These are phyloP conservation scores for Ptychadena robeensis DNA, from an alignment of 2,797 vertebrate genomes.

Conservation along the genomic window DNA sequence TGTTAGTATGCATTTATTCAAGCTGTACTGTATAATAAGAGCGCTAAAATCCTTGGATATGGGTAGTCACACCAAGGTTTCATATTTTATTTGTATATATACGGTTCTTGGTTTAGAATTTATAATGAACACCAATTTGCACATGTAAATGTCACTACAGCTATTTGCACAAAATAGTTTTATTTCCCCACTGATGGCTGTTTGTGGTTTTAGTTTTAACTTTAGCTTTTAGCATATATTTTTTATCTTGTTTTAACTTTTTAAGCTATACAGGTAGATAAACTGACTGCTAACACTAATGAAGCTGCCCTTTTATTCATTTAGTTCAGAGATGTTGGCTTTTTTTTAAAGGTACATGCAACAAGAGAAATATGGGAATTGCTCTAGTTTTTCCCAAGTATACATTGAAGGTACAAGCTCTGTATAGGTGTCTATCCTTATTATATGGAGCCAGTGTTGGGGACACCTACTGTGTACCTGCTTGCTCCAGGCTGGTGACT, in stretches of 20 bases:
- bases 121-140: constrained; percentile 42
- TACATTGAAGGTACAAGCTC: no score
- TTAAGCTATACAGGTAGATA: not conserved
- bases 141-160: constrained; percentile 68
- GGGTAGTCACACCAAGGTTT: constrained; percentile 25
- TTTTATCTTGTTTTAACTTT: not conserved
- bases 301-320: no score
- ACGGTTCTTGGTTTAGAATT: constrained; percentile 45
- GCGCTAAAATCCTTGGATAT: constrained; percentile 7
- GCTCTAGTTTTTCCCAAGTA: no score
- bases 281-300: not conserved
- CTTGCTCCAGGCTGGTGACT: no score
- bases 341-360: no score
- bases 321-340: not conserved
- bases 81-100: constrained; percentile 53
- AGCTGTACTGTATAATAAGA: constrained; percentile 41
- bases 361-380: no score
- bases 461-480: no score
- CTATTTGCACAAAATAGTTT: constrained; percentile 34
- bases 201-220: not conserved
- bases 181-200: constrained; percentile 22
- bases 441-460: no score
- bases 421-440: no score
- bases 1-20: constrained; percentile 17
- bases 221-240: not conserved